Conservation (phyloP, 2,797 vertebrate species). For the Silurus lanzhouensis region DNA sequence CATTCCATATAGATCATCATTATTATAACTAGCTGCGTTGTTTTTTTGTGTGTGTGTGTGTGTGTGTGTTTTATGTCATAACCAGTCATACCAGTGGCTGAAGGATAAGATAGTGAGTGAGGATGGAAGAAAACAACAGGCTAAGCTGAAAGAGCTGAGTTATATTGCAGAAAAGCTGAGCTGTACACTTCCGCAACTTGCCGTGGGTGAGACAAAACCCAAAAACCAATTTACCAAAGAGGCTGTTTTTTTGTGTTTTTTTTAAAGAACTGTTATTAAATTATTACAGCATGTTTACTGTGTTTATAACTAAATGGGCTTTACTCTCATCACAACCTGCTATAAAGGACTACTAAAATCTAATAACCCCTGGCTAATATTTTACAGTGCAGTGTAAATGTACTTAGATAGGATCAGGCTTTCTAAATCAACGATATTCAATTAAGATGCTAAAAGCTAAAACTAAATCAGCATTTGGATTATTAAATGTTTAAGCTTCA, state of each 20-base stretch:
- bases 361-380: not conserved
- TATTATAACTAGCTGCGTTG: not conserved
- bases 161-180: conserved; percentile 91
- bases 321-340: not conserved
- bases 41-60: not conserved
- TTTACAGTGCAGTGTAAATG: not conserved
- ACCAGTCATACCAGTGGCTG: conserved; percentile 96
- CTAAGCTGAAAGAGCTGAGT: conserved; percentile 90
- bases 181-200: conserved; percentile 96
- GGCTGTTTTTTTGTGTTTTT: not conserved
- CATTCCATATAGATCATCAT: too few species aligned
- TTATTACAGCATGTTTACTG: not conserved
- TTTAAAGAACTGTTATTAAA: not conserved
- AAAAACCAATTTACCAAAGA: not conserved
- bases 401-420: not conserved
- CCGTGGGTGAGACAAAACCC: conserved; percentile 82
- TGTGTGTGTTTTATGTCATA: conserved; percentile 10
- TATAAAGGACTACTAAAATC: not conserved
- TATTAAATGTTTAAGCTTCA: not conserved
- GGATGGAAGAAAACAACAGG: conserved; percentile 93
- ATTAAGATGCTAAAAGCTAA: not conserved
- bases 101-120: conserved; percentile 95
- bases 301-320: not conserved
- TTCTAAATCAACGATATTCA: not conserved
- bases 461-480: not conserved